Percentiles rank a stretch among this genome's conserved stretches.
phyloP scores from a whole-genome alignment of 1,140 invertebrate species.

The Cecropterus lyciades region DNA sequence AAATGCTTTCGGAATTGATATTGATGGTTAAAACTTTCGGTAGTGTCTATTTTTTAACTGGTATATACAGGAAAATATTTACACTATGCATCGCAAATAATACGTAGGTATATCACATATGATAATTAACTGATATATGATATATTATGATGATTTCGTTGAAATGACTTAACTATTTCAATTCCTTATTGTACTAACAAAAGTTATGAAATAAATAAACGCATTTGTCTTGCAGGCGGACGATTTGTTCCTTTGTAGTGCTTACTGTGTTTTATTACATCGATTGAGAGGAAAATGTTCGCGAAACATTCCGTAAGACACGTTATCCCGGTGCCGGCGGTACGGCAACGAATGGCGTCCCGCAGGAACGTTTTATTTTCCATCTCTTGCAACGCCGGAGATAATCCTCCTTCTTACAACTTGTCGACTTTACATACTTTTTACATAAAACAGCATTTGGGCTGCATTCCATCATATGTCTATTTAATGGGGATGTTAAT shows the following conservation, averaged over 20 bases:
- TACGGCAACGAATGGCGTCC: conserved; percentile 41
- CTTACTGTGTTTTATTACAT: conserved; percentile 44
- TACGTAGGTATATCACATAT: too few species aligned
- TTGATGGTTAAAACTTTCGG: too few species aligned
- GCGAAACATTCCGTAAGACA: conserved; percentile 51
- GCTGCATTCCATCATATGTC: too few species aligned
- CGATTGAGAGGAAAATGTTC: conserved; percentile 46
- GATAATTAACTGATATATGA: too few species aligned
- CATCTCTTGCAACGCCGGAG: conserved; percentile 51
- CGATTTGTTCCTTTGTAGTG: conserved; percentile 23
- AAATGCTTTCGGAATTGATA: too few species aligned
- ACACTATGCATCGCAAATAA: too few species aligned
- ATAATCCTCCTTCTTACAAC: conserved; percentile 59
- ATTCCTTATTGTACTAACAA: conserved; percentile 9
- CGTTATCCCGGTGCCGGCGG: conserved; percentile 50
- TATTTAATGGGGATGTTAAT: too few species aligned
- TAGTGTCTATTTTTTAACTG: too few species aligned
- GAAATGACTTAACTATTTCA: background rate
- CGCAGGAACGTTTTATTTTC: conserved; percentile 53
- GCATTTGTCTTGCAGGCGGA: conserved; percentile 35
- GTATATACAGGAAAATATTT: too few species aligned
- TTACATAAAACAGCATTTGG: conserved; percentile 20
- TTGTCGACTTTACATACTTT: conserved; percentile 46
- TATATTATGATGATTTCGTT: too few species aligned
- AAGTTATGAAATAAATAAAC: conserved; percentile 33